Percentiles rank a stretch among this genome's conserved stretches.
Conservation (phyloP, 2,888 invertebrate species). For the Drosophila subsilvestris region DNA sequence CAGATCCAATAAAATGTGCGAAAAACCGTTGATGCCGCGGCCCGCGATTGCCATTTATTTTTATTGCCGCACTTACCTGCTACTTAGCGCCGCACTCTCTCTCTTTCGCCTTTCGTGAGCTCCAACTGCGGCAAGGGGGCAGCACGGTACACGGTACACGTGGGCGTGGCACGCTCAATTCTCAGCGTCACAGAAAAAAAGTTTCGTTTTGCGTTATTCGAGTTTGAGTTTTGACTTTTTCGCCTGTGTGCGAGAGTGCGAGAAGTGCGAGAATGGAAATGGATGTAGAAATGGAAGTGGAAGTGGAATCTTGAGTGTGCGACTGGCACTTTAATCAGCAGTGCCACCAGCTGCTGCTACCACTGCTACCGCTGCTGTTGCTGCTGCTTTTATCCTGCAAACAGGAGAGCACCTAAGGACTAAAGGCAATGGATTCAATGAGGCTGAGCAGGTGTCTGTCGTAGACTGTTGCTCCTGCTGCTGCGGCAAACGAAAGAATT, state of each 20-base stretch:
- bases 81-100: constrained; percentile 50
- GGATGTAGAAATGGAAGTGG: neutral
- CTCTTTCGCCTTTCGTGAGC: neutral
- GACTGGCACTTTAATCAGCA: constrained; percentile 60
- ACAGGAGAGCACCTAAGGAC: neutral
- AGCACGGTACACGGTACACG: neutral
- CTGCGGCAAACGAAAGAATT: constrained; percentile 1
- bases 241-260: constrained; percentile 3
- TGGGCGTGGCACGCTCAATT: constrained; percentile 23
- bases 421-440: neutral
- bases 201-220: constrained; percentile 9
- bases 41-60: constrained; percentile 63
- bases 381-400: constrained; percentile 13
- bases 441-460: constrained; percentile 34
- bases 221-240: constrained; percentile 50
- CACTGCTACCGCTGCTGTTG: constrained; percentile 9
- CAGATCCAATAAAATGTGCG: constrained; percentile 47
- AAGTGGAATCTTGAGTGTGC: constrained; percentile 8
- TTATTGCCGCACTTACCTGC: constrained; percentile 66
- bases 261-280: neutral
- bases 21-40: constrained; percentile 47
- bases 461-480: constrained; percentile 21
- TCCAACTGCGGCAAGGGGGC: neutral
- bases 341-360: constrained; percentile 47
- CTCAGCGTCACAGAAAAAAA: constrained; percentile 28